These are phyloP conservation scores for Lamellibrachia luymesi DNA, from an alignment of 1,140 invertebrate species.

Conservation along the genomic window DNA sequence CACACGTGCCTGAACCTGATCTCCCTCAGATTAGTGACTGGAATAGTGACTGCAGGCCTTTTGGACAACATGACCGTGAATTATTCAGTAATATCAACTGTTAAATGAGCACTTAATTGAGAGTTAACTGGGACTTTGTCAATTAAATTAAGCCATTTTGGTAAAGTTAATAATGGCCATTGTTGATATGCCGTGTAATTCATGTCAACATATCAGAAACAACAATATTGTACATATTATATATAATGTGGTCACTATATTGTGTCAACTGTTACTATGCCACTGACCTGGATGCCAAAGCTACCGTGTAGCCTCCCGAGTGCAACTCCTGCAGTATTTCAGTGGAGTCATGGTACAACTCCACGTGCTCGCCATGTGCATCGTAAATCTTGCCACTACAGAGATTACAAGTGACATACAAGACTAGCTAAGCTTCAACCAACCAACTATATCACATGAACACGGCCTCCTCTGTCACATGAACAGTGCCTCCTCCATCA, in stretches of 20 bases:
- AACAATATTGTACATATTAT: neutral
- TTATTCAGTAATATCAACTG: too few relatives aligned
- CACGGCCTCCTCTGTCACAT: neutral
- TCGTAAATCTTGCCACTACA: slow-evolving; percentile 59
- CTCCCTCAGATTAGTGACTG: too few relatives aligned
- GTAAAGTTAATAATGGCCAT: too few relatives aligned
- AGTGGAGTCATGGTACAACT: slow-evolving; percentile 65
- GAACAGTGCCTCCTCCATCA: neutral
- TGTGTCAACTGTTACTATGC: too few relatives aligned
- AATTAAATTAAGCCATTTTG: too few relatives aligned
- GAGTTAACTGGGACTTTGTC: neutral
- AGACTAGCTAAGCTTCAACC: too few relatives aligned
- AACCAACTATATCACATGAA: neutral
- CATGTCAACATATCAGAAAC: neutral
- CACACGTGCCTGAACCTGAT: too few relatives aligned
- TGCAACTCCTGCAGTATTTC: slow-evolving; percentile 64
- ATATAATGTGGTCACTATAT: too few relatives aligned
- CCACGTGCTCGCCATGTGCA: slow-evolving; percentile 57
- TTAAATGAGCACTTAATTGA: too few relatives aligned
- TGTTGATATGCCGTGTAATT: too few relatives aligned
- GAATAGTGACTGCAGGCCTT: too few relatives aligned
- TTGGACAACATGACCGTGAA: too few relatives aligned
- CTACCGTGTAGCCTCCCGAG: slow-evolving; percentile 63
- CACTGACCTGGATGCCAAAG: slow-evolving; percentile 63
- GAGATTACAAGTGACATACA: slow-evolving; percentile 4